A percentile compares a stretch with the other conserved stretches of the same genome.
phyloP scores from a whole-genome alignment of 1,140 invertebrate genomes.

The Saccostrea glomerata region DNA sequence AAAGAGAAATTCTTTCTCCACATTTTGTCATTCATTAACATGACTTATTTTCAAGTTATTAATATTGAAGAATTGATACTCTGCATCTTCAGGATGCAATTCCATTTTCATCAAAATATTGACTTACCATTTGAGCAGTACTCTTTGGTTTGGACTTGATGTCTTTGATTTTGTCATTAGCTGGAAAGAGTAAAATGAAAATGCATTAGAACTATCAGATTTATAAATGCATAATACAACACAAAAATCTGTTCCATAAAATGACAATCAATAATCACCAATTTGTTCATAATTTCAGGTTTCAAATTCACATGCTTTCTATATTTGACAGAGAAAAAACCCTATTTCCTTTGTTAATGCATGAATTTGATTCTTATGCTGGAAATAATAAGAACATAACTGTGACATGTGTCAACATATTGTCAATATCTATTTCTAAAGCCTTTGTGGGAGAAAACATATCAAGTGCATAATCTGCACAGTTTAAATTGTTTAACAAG shows the following conservation, averaged over 20 bases:
- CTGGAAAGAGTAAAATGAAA: conserved; percentile 81
- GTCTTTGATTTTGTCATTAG: conserved; percentile 92
- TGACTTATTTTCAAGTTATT: too few species aligned
- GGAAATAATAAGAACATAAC: not conserved
- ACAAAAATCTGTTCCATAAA: not conserved
- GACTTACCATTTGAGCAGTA: conserved; percentile 93
- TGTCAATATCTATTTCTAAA: not conserved
- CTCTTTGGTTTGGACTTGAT: conserved; percentile 92
- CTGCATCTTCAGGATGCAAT: too few species aligned
- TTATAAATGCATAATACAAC: not conserved
- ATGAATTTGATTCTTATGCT: not conserved
- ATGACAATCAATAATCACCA: not conserved
- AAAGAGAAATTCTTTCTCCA: too few species aligned
- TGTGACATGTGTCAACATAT: not conserved
- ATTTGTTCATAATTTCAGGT: not conserved
- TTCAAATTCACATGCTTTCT: not conserved
- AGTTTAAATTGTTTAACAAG: too few species aligned
- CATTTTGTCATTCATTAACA: too few species aligned
- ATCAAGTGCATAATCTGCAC: too few species aligned
- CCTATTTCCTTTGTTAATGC: not conserved
- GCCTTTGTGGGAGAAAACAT: too few species aligned
- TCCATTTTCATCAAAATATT: too few species aligned
- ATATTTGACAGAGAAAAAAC: not conserved
- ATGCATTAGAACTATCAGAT: not conserved
- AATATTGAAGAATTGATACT: too few species aligned